phyloP scores from a whole-genome alignment of 2,113 vertebrate genomes.

The Austrofundulus limnaeus region DNA sequence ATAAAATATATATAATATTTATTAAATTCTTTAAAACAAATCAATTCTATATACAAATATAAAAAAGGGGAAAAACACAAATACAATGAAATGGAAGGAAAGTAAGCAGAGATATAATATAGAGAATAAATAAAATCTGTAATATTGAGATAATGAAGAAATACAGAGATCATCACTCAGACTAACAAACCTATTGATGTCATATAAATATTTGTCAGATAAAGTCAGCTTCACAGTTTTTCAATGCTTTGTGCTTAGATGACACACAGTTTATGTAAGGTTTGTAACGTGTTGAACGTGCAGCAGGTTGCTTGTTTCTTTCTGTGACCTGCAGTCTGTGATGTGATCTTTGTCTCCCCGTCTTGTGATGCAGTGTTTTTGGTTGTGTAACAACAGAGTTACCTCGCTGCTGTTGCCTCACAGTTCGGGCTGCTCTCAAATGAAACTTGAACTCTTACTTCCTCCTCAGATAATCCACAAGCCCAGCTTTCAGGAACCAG shows the following conservation, averaged over 20 bases:
- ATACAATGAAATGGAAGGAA: too few relatives aligned
- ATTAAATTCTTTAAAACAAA: too few relatives aligned
- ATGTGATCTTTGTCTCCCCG: slow-evolving; percentile 17
- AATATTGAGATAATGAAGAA: too few relatives aligned
- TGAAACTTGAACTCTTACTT: slow-evolving; percentile 60
- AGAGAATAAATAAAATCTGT: too few relatives aligned
- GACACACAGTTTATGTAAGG: background rate
- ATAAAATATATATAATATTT: too few relatives aligned
- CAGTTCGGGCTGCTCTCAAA: slow-evolving; percentile 11
- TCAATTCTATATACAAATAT: too few relatives aligned
- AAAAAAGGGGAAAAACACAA: too few relatives aligned
- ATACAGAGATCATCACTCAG: too few relatives aligned
- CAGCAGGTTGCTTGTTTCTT: background rate
- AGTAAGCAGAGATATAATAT: too few relatives aligned
- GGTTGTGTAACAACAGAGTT: slow-evolving; percentile 40
- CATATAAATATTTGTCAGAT: too few relatives aligned
- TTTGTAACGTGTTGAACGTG: slow-evolving; percentile 12
- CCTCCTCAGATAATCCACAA: slow-evolving; percentile 11
- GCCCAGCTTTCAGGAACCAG: background rate
- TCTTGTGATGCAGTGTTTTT: background rate
- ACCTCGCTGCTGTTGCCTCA: background rate
- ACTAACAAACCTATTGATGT: too few relatives aligned
- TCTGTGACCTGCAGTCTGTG: background rate
- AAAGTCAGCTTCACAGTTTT: too few relatives aligned
- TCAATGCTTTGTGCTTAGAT: background rate